phyloP scores from a whole-genome alignment of 2,888 invertebrate genomes.

The Caradrina kadenii region DNA sequence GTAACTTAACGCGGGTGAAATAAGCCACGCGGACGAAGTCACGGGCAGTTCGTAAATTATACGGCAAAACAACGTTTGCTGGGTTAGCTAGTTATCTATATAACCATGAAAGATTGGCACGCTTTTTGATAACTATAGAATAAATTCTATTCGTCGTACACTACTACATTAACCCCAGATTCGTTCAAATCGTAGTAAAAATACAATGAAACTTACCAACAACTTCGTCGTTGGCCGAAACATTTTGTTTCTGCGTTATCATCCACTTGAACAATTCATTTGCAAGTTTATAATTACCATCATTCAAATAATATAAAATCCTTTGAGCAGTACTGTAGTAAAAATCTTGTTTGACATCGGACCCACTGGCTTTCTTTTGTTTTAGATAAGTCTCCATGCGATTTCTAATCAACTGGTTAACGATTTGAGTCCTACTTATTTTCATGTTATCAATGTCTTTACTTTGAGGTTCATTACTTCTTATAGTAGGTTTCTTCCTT shows the following conservation, averaged over 20 bases:
- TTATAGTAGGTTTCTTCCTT: conserved; percentile 24
- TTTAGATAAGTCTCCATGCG: conserved; percentile 75
- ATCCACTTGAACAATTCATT: conserved; percentile 81
- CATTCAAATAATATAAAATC: conserved; percentile 75
- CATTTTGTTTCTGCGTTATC: conserved; percentile 59
- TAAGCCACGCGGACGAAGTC: no score
- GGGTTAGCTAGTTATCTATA: no score
- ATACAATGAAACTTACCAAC: conserved; percentile 45
- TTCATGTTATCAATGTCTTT: conserved; percentile 62
- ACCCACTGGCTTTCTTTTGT: conserved; percentile 70
- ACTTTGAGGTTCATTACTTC: background rate
- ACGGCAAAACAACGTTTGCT: no score
- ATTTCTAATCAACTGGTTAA: conserved; percentile 81
- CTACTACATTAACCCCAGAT: background rate
- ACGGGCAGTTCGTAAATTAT: no score
- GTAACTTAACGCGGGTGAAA: no score
- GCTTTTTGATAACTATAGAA: background rate
- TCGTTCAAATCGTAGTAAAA: background rate
- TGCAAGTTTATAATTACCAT: conserved; percentile 76
- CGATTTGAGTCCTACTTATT: conserved; percentile 77
- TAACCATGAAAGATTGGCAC: background rate
- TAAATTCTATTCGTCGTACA: background rate
- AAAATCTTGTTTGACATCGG: conserved; percentile 68
- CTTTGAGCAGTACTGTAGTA: conserved; percentile 79
- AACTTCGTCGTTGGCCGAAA: conserved; percentile 10